Evolutionary conservation across 2,113 vertebrate genomes (phyloP).

Genomic region (Crotophaga sulcirostris): DNA sequence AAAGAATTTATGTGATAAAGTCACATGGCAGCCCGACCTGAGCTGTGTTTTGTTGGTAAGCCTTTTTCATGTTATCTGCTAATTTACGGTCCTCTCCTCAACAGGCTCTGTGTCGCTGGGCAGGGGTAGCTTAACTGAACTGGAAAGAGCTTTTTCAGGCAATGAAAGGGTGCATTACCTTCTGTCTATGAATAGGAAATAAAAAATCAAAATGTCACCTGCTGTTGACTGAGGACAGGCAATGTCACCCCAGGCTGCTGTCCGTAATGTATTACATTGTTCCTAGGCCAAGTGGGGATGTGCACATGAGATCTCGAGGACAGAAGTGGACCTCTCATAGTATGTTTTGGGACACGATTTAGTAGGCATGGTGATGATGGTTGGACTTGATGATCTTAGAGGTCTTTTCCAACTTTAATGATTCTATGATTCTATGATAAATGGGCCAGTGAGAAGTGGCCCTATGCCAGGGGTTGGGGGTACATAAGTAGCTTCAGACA

Average conservation of each 20-base stretch:
- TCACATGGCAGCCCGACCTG: neutral
- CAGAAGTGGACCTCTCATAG: neutral
- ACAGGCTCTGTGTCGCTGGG: neutral
- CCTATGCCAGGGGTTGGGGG: rapidly evolving
- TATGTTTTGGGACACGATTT: neutral
- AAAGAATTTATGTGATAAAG: neutral
- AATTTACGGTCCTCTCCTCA: neutral
- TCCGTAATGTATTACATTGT: neutral
- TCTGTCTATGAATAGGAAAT: neutral
- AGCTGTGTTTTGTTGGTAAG: rapidly evolving
- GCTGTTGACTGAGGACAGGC: neutral
- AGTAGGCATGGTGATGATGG: too few relatives aligned
- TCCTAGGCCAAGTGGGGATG: neutral
- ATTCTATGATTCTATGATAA: too few relatives aligned
- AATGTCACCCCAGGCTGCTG: neutral
- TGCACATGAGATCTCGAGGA: neutral
- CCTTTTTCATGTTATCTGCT: neutral
- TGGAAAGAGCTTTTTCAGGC: neutral
- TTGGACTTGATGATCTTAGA: too few relatives aligned
- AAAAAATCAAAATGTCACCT: neutral
- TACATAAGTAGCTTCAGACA: neutral
- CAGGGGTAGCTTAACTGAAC: neutral
- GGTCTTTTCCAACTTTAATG: too few relatives aligned
- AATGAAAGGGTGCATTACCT: neutral
- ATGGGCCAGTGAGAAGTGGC: neutral